Base-by-base conservation (phyloP, 2,888 invertebrate genomes). In the Melitaea athalia region DNA sequence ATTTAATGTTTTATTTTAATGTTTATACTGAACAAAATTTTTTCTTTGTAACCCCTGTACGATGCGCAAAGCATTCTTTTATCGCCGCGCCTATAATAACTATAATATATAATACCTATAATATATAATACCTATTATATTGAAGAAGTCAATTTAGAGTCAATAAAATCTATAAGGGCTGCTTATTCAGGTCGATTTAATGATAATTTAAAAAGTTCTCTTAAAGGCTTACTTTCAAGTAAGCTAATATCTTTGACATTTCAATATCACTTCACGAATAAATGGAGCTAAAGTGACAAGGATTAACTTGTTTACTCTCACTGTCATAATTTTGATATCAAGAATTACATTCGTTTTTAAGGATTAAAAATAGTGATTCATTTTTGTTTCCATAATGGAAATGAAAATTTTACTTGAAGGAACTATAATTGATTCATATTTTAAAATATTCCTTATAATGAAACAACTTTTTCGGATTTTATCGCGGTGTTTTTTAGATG, bases 191-290 rank as follows among this genome's bases (percentile, higher is more conserved):
- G 47, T 49, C n/a, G n/a, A 14, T 49, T 49, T 49, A n/a, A 49
- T 10, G 1, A n/a, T 4, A 49, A 12, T 49, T 49, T 49, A 49
- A 49, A 49, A 49, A n/a, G n/a, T 0, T 49, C n/a, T 49, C 6
- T 38, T 38, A 38, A 38, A 38, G 10, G 57, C 68, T 66, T 50
- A 65, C 66, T 71, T 64, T 55, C 71, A 82, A 80, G 82, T 80
- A 80, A 81, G 81, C 74, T 84, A 87, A 87, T 86, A 85, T 77
- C 76, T 84, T 81, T 84, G 86, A 81, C 85, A 86, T 88, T 87
- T 81, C 75, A 74, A 72, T 78, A 76, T 78, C 69, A 66, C 49
- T 60, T 33, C 63, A 67, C 63, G 59, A 65, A 53, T 65, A 43
- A 61, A 70, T 47, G 63, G 6, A 60, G 33, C 10, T n/a, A 60